Percentiles rank a stretch among this genome's conserved stretches.
Evolutionary conservation across 2,113 vertebrate species (phyloP).

Genomic region (Cromileptes altivelis): DNA sequence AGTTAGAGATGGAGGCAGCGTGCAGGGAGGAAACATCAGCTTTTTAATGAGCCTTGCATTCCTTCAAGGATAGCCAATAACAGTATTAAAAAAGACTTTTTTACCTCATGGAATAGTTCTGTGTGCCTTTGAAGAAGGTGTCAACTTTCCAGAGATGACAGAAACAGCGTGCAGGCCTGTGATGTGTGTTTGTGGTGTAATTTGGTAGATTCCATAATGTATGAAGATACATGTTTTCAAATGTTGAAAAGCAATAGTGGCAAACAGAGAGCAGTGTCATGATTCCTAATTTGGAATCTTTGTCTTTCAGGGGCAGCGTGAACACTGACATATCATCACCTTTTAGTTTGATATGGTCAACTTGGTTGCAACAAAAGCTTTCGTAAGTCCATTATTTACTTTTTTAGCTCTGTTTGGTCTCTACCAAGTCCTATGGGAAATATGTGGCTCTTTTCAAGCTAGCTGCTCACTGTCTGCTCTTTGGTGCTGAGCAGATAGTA

Average conservation of each 20-base stretch:
- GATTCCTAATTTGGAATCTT: not conserved
- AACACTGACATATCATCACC: not conserved
- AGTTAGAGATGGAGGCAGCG: not conserved
- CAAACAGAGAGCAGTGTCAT: not conserved
- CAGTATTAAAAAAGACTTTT: not conserved
- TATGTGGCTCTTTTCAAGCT: not conserved
- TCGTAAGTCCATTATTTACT: not conserved
- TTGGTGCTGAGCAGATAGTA: too few species aligned
- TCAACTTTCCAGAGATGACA: conserved; percentile 15
- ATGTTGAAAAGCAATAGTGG: not conserved
- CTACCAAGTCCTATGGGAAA: not conserved
- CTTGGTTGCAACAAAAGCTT: not conserved
- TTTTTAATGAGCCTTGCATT: conserved; percentile 32
- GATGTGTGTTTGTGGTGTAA: not conserved
- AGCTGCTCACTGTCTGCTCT: too few species aligned
- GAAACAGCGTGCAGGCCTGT: conserved; percentile 3
- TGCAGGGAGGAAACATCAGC: not conserved
- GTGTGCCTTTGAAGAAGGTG: conserved; percentile 16
- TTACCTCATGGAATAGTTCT: conserved; percentile 1
- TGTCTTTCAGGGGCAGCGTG: not conserved
- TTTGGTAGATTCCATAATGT: not conserved
- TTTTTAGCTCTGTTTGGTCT: conserved; percentile 1
- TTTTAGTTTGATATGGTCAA: not conserved
- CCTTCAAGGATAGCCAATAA: conserved; percentile 14
- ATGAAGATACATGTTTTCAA: not conserved